Percentiles rank a stretch among this genome's conserved stretches.
Evolutionary conservation across 2,797 vertebrate species (phyloP).

Genomic region (Buphagus erythrorhynchus): DNA sequence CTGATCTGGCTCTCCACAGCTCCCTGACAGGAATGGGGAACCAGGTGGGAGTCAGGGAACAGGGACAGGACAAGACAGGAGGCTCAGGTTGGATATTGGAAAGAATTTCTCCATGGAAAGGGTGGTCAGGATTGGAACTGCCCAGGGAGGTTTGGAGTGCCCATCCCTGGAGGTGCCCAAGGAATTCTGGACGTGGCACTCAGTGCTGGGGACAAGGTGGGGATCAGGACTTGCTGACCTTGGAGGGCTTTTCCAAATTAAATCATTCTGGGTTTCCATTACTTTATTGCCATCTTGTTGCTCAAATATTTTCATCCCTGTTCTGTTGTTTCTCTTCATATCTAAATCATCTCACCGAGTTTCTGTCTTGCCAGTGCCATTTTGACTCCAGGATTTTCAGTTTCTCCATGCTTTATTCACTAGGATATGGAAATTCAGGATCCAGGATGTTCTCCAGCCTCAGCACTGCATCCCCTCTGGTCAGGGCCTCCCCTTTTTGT

Average conservation of each 20-base stretch:
- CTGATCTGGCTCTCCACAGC: not conserved
- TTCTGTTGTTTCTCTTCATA: not conserved
- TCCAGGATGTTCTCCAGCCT: not conserved
- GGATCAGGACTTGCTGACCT: rapidly evolving
- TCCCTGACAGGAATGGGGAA: not conserved
- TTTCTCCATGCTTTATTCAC: not conserved
- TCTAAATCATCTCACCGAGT: not conserved
- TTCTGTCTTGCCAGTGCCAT: not conserved
- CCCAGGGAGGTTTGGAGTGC: not conserved
- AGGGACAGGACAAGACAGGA: not conserved
- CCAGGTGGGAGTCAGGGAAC: not conserved
- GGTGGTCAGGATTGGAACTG: not conserved
- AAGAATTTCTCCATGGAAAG: not conserved
- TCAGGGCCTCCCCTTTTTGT: not conserved
- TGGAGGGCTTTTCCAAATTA: not conserved
- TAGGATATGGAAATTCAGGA: not conserved
- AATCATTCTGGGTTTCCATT: rapidly evolving
- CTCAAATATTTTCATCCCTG: not conserved
- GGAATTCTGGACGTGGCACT: not conserved
- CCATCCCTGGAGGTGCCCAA: not conserved
- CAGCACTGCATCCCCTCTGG: not conserved
- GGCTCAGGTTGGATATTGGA: rapidly evolving
- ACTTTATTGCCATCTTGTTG: not conserved
- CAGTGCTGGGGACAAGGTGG: not conserved
- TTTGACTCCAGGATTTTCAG: not conserved